Evolutionary conservation across 2,797 vertebrate genomes (phyloP), one percentile per base, ranked within the genome.

Genomic region (Sebastes trivittatus): DNA sequence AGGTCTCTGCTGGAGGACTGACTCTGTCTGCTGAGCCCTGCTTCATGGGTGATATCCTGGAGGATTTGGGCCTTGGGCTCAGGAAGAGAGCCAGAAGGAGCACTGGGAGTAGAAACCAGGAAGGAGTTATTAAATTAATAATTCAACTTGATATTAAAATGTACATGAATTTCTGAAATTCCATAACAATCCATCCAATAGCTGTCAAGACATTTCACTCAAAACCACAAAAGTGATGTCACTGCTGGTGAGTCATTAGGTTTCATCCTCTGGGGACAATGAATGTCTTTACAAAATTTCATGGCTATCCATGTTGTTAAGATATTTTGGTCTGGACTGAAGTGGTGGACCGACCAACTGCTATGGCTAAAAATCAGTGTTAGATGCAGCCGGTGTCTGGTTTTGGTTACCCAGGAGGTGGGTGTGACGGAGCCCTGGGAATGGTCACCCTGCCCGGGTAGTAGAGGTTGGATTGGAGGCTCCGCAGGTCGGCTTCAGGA

Each of bases 401-500:
- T 23, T 18, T 52, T n/a, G 54, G 25, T 75, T 83, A 94, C 93
- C 87, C 58, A 1, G 65, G 62, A 16, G 30, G 38, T 10, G 82
- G 84, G 0, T 85, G 77, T 0, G 63, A 85, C 0, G 88, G 89
- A 56, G 82, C 80, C 54, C 90, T 85, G 0, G 88, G 91, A 11
- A 86, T 77, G 5, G 88, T 87, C 56, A 86, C 89, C 70, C 87
- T 91, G 42, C 87, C 90, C 0, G 88, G 79, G 64, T 96, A 94
- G 6, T 92, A 89, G 7, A 90, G 23, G 80, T 87, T 89, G 62
- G 89, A 88, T 76, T 89, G 87, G 71, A 63, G 75, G 64, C 93
- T 93, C 3, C 78, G 54, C 1, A 93, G 75, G n/a, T 95, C 93
- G 0, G 72, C 52, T 46, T 93, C 95, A 34, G 85, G 60, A 60